Evolutionary conservation across 2,797 vertebrate species (phyloP).

Genomic region (Lagocephalus sceleratus): DNA sequence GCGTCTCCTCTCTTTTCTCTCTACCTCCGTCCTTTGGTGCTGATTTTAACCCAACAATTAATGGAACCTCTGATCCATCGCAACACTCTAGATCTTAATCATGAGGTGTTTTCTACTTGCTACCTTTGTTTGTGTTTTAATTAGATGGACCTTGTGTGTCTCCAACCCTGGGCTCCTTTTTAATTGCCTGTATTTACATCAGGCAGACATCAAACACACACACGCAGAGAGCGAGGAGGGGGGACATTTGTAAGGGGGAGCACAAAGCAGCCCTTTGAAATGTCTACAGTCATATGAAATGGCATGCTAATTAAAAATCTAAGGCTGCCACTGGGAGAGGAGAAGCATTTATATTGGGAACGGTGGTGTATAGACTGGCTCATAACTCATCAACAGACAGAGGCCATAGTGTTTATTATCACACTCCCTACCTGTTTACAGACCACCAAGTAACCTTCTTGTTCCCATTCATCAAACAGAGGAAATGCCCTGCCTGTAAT

Average conservation of each 20-base stretch:
- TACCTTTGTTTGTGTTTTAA: constrained; percentile 98
- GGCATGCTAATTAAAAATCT: constrained; percentile 91
- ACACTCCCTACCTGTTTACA: constrained; percentile 76
- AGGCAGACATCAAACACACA: constrained; percentile 92
- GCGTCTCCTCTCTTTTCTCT: constrained; percentile 57
- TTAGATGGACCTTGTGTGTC: constrained; percentile 90
- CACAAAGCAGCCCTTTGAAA: constrained; percentile 93
- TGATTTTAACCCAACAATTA: constrained; percentile 90
- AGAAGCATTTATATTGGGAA: constrained; percentile 78
- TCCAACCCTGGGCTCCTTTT: constrained; percentile 87
- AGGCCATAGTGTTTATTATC: constrained; percentile 73
- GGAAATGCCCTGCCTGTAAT: constrained; percentile 74
- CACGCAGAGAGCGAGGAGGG: constrained; percentile 73
- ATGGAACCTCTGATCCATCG: constrained; percentile 87
- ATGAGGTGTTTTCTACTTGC: constrained; percentile 83
- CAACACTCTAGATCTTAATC: constrained; percentile 94
- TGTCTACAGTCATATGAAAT: constrained; percentile 90
- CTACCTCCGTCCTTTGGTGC: constrained; percentile 84
- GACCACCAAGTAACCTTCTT: constrained; percentile 71
- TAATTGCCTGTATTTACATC: constrained; percentile 97
- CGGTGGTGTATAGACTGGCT: constrained; percentile 65
- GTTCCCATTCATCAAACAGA: constrained; percentile 72
- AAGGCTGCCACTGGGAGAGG: constrained; percentile 83
- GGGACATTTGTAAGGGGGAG: constrained; percentile 89
- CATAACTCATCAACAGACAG: constrained; percentile 70